Conservation (phyloP, 2,113 vertebrate species). For the Syrmaticus mikado region DNA sequence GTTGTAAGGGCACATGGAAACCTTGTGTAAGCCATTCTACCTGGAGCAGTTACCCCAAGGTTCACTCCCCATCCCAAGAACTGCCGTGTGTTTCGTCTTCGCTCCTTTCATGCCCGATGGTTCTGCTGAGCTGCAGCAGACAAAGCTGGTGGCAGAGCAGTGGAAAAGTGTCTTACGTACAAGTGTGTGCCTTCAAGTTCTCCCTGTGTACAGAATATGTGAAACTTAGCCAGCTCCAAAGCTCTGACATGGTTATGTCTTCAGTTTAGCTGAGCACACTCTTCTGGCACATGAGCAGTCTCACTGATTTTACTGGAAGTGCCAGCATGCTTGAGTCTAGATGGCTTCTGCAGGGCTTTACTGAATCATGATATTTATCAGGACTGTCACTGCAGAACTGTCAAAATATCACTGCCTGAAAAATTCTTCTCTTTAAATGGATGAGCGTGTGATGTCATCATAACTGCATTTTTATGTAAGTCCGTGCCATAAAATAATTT, state of each 20-base stretch:
- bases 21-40: neutral
- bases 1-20: neutral
- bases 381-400: neutral
- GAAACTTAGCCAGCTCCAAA: neutral
- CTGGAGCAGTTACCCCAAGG: neutral
- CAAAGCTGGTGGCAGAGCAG: neutral
- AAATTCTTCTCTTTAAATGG: slow-evolving; percentile 1
- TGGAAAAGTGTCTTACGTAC: neutral
- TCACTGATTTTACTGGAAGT: neutral
- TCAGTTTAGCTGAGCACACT: neutral
- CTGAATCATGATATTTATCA: slow-evolving; percentile 8
- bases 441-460: neutral
- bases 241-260: neutral
- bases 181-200: neutral
- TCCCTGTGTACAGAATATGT: neutral
- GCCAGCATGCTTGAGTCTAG: neutral
- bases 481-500: slow-evolving; percentile 47
- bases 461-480: slow-evolving; percentile 39
- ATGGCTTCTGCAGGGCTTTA: neutral
- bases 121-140: neutral
- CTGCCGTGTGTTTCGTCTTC: neutral
- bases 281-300: neutral
- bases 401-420: neutral
- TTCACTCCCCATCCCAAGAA: neutral
- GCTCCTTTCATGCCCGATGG: neutral